A percentile compares a stretch with the other conserved stretches of the same genome.
Conservation (phyloP, 2,113 vertebrate species). For the Anarhynchus alexandrinus region DNA sequence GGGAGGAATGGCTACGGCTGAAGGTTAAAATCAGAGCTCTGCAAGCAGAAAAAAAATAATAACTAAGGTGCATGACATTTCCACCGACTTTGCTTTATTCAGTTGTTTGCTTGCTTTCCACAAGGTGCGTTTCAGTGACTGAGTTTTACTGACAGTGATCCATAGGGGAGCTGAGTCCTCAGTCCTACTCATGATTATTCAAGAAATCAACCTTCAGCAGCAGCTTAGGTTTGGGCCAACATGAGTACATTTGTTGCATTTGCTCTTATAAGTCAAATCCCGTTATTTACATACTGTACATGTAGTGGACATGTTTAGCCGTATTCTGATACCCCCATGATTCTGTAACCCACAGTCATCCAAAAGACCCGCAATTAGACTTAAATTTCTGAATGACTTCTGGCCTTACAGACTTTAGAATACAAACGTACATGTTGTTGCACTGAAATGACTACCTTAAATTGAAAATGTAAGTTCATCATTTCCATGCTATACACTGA, state of each 20-base stretch:
- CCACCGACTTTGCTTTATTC: neutral
- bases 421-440: neutral
- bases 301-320: neutral
- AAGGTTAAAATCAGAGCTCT: neutral
- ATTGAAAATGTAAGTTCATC: rapidly evolving
- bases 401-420: neutral
- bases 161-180: neutral
- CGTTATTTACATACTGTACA: neutral
- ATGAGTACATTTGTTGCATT: neutral
- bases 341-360: neutral
- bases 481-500: neutral
- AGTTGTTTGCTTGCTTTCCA: neutral
- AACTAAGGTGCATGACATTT: neutral
- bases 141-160: neutral
- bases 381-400: neutral
- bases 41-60: neutral
- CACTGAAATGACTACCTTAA: neutral
- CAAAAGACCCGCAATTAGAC: neutral
- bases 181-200: neutral
- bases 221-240: neutral
- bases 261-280: neutral
- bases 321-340: rapidly evolving
- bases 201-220: neutral
- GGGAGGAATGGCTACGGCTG: neutral
- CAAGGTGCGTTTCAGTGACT: neutral